Evolutionary conservation across 2,888 invertebrate genomes (phyloP), one percentile per base, ranked within the genome.

Genomic region (Cyclophora albipunctata): DNA sequence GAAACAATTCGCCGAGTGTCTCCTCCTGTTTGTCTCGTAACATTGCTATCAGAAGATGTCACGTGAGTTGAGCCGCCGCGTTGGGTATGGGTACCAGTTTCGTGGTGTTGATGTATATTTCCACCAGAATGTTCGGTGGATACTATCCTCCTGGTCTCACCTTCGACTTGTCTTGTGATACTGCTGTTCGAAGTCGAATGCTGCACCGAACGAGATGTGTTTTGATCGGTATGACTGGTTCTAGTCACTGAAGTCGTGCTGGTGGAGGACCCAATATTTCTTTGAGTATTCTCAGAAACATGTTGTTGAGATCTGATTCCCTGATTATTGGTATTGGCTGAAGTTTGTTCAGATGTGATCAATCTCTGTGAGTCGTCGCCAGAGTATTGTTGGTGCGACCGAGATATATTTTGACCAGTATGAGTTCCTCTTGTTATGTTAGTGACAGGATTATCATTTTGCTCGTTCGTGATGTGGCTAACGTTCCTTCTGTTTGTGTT

Each of bases 71-170:
- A 62, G 42, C 51, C 63, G 34, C 62, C 71, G 56, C 63, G 59
- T 50, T 73, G 70, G 49, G 57, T 62, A 41, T 69, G 63, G 49
- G 59, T 66, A 34, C 60, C 63, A 34, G 45, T 51, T 45, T 44
- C 7, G 34, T 57, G 42, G 7, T 63, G 60, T 55, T 66, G 68
- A 50, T 57, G 66, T 34, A 59, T 50, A 48, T 59, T 64, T 50
- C 46, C 52, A n/a, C 59, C 63, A 35, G 71, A 60, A 40, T 73
- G 65, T 59, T 73, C 74, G 7, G 81, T 69, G 6, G 72, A 63
- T 34, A 71, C 55, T 51, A 68, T 66, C 62, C 72, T 76, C 53
- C 79, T 78, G 46, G 66, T 62, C 54, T 73, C 75, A 40, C 68
- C 72, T 50, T 62, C 69, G 52, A 57, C 50, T 49, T 71, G 69